Conservation (phyloP, 2,113 vertebrate species). For the Antechinus flavipes region DNA sequence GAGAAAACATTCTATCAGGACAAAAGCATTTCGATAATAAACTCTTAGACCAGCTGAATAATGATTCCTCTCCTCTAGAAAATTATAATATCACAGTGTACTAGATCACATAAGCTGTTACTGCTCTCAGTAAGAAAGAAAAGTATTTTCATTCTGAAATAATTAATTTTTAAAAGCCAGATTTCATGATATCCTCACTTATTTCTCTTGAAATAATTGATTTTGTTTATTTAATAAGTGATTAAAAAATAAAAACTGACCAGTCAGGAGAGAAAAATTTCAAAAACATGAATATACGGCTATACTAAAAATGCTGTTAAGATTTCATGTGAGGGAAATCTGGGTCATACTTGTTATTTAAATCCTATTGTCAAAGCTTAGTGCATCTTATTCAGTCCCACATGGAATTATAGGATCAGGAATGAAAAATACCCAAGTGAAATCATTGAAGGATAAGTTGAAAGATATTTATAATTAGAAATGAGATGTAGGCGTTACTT, state of each 20-base stretch:
- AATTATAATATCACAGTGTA: not conserved
- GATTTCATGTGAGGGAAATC: slow-evolving; percentile 8
- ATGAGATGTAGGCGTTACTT: not conserved
- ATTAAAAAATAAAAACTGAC: slow-evolving; percentile 30
- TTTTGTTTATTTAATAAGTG: not conserved
- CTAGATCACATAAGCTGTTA: not conserved
- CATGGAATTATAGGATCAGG: not conserved
- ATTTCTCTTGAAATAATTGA: slow-evolving; percentile 19
- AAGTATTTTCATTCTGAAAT: not conserved
- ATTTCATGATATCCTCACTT: not conserved
- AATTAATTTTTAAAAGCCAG: slow-evolving; percentile 17
- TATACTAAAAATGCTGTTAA: slow-evolving; percentile 22
- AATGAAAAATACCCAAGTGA: slow-evolving; percentile 42
- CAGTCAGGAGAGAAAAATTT: slow-evolving; percentile 18
- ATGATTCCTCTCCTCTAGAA: not conserved
- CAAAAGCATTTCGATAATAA: not conserved
- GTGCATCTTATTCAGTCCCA: not conserved
- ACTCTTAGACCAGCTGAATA: not conserved
- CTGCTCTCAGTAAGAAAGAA: not conserved
- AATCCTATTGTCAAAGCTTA: slow-evolving; percentile 29
- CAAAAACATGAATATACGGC: slow-evolving; percentile 32
- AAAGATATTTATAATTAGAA: slow-evolving; percentile 45
- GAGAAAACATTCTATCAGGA: not conserved
- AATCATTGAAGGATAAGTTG: slow-evolving; percentile 21
- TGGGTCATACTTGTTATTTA: slow-evolving; percentile 16